Conservation (phyloP, 2,113 vertebrate genomes). For the Scomber japonicus region DNA sequence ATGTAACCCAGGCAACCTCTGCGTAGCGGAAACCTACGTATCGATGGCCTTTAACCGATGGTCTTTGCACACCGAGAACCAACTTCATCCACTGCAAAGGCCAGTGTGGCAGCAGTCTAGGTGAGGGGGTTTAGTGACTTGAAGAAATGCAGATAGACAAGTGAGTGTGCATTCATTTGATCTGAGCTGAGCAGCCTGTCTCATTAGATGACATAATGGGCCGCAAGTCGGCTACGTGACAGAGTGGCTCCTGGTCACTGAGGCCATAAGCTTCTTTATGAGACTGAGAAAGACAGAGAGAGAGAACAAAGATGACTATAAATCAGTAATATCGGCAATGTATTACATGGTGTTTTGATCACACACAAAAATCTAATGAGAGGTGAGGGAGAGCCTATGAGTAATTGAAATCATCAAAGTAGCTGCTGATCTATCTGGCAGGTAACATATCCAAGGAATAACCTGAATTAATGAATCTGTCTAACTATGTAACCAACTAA, state of each 20-base stretch:
- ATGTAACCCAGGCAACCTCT: slow-evolving; percentile 40
- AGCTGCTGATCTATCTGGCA: slow-evolving; percentile 6
- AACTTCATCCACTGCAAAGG: not conserved
- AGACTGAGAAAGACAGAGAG: slow-evolving; percentile 24
- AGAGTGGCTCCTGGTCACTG: slow-evolving; percentile 29
- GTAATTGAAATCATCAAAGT: not conserved
- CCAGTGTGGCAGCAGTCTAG: not conserved
- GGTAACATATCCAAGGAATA: not conserved
- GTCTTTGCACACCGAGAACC: not conserved
- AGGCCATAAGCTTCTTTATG: slow-evolving; percentile 34
- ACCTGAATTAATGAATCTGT: too few species aligned
- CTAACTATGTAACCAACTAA: too few species aligned
- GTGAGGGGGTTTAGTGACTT: not conserved
- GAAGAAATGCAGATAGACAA: not conserved
- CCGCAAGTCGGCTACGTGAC: slow-evolving; percentile 33
- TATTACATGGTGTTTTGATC: slow-evolving; percentile 43
- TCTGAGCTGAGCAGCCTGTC: slow-evolving; percentile 49
- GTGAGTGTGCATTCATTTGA: slow-evolving; percentile 40
- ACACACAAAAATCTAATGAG: slow-evolving; percentile 15
- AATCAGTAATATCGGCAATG: slow-evolving; percentile 32
- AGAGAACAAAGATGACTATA: slow-evolving; percentile 23
- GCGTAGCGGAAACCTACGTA: not conserved
- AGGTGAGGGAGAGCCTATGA: not conserved
- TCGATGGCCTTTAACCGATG: not conserved
- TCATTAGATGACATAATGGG: slow-evolving; percentile 61